Percentiles rank a stretch among this genome's conserved stretches.
Conservation (phyloP, 2,888 invertebrate genomes). For the Coelinius sp. region DNA sequence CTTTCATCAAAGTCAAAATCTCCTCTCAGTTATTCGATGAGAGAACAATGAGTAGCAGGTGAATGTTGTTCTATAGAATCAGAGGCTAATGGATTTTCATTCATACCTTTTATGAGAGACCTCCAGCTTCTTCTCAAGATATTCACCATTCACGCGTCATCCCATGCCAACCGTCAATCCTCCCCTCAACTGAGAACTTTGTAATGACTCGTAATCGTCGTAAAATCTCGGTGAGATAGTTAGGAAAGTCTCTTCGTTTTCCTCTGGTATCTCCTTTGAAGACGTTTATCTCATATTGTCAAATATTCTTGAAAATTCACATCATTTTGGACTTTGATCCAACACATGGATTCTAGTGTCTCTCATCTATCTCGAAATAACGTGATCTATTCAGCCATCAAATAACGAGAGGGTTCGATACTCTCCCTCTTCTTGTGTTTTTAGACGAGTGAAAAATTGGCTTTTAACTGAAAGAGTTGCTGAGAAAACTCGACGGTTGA, state of each 20-base stretch:
- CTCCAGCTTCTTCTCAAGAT: slow-evolving; percentile 22
- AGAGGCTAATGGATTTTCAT: slow-evolving; percentile 56
- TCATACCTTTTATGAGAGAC: slow-evolving; percentile 54
- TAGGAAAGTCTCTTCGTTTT: slow-evolving; percentile 9
- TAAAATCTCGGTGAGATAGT: slow-evolving; percentile 49
- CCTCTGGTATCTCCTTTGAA: neutral
- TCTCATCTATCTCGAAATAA: too few relatives aligned
- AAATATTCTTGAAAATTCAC: neutral
- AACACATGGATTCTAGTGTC: slow-evolving; percentile 6
- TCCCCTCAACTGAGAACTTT: slow-evolving; percentile 49
- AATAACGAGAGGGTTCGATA: neutral
- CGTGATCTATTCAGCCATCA: too few relatives aligned
- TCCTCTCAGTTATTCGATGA: neutral
- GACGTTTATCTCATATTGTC: neutral
- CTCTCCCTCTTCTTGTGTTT: too few relatives aligned
- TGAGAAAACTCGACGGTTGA: neutral
- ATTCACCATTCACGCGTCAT: slow-evolving; percentile 14
- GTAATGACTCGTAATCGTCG: slow-evolving; percentile 54
- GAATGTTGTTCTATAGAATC: neutral
- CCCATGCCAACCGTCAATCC: slow-evolving; percentile 25
- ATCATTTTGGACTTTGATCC: neutral
- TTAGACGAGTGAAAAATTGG: slow-evolving; percentile 11
- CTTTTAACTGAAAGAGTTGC: slow-evolving; percentile 1
- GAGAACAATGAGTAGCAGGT: neutral
- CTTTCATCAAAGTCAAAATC: slow-evolving; percentile 16